phyloP scores from a whole-genome alignment of 2,113 vertebrate genomes.

The Coptodon rendalli region DNA sequence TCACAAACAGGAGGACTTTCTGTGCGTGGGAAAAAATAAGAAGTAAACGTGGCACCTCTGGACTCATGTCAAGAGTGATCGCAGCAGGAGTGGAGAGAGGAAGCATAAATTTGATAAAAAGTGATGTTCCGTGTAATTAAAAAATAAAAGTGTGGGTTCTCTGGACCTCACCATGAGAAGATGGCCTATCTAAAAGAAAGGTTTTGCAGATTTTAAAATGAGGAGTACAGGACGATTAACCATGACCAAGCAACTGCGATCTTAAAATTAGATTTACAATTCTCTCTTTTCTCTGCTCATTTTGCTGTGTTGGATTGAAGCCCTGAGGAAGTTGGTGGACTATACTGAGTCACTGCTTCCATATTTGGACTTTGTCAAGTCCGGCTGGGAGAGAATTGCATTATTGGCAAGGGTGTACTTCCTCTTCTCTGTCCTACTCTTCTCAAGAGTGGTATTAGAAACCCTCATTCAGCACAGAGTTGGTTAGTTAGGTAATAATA shows the following conservation, averaged over 20 bases:
- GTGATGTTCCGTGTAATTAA: neutral
- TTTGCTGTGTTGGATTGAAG: neutral
- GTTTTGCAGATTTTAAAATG: neutral
- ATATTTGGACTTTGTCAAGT: neutral
- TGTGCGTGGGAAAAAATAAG: neutral
- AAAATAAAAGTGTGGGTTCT: neutral
- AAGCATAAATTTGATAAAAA: neutral
- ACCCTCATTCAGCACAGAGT: neutral
- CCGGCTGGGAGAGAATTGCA: neutral
- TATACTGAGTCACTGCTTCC: neutral
- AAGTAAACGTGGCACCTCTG: accelerated
- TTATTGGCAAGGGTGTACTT: neutral
- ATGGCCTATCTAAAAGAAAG: neutral
- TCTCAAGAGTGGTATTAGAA: neutral
- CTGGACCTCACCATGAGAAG: neutral
- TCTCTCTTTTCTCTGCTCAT: neutral
- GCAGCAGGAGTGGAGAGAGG: neutral
- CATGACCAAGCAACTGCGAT: neutral
- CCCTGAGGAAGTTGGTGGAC: neutral
- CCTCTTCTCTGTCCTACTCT: neutral
- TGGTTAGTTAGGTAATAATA: neutral
- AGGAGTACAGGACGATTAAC: neutral
- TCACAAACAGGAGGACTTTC: neutral
- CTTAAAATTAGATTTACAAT: neutral
- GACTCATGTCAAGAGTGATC: neutral